phyloP scores from a whole-genome alignment of 2,888 invertebrate genomes.

The Cheiracanthium punctorium region DNA sequence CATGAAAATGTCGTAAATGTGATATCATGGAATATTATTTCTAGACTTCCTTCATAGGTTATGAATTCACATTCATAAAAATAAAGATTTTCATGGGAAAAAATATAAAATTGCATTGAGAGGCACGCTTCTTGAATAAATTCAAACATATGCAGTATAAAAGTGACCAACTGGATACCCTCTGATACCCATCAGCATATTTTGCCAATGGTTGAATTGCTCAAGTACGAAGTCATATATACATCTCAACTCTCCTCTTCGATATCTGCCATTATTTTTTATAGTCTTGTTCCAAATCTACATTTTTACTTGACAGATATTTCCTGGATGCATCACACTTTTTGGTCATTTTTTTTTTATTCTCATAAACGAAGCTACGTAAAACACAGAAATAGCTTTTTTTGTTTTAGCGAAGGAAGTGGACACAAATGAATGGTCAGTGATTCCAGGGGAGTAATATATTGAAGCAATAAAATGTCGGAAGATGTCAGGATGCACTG shows the following conservation, averaged over 20 bases:
- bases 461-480: neutral
- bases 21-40: no score
- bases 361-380: neutral
- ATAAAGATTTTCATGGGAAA: no score
- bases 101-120: no score
- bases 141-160: no score
- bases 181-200: neutral
- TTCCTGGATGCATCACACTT: neutral
- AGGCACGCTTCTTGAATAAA: no score
- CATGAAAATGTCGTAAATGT: no score
- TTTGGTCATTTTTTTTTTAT: neutral
- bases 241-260: neutral
- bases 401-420: constrained; percentile 3
- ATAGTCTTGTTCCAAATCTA: neutral
- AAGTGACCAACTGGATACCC: neutral
- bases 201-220: neutral
- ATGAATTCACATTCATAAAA: no score
- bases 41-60: no score
- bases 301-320: neutral
- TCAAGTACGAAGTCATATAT: neutral
- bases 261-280: neutral
- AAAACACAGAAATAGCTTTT: neutral
- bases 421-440: constrained; percentile 5
- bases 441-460: neutral
- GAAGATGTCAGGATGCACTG: neutral